Evolutionary conservation across 2,797 vertebrate genomes (phyloP).

Genomic region (Channa striata): DNA sequence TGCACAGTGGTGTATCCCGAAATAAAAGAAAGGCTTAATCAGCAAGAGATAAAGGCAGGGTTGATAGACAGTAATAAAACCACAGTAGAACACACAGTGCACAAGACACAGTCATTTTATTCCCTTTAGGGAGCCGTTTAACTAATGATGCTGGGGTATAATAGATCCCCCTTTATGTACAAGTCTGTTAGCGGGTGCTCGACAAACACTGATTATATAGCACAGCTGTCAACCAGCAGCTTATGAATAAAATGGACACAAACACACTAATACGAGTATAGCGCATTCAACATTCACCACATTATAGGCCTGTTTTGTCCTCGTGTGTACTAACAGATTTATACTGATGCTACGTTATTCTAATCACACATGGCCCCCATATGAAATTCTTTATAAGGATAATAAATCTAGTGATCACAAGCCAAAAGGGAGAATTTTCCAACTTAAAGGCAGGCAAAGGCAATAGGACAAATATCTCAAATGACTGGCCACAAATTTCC

Average conservation of each 20-base stretch:
- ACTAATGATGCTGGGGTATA: background rate
- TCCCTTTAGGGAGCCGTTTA: conserved; percentile 1
- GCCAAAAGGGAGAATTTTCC: background rate
- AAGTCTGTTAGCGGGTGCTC: conserved; percentile 1
- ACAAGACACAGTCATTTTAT: conserved; percentile 1
- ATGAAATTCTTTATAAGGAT: conserved; percentile 8
- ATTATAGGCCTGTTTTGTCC: background rate
- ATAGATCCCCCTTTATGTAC: background rate
- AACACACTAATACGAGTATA: background rate
- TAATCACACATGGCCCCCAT: conserved; percentile 19
- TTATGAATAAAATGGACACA: background rate
- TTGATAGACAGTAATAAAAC: conserved; percentile 26
- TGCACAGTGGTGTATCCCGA: conserved; percentile 42
- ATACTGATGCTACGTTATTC: background rate
- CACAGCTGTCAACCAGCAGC: conserved; percentile 20
- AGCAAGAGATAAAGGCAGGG: conserved; percentile 32
- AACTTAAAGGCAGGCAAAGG: background rate
- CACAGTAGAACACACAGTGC: conserved; percentile 21
- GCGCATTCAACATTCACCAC: background rate
- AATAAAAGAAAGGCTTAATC: conserved; percentile 55
- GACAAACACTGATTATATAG: conserved; percentile 5
- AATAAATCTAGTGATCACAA: conserved; percentile 7
- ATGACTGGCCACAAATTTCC: background rate
- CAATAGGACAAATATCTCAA: background rate
- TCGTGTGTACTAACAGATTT: background rate